Conservation (phyloP, 2,113 vertebrate genomes). For the Ophthalmolycus amberensis region DNA sequence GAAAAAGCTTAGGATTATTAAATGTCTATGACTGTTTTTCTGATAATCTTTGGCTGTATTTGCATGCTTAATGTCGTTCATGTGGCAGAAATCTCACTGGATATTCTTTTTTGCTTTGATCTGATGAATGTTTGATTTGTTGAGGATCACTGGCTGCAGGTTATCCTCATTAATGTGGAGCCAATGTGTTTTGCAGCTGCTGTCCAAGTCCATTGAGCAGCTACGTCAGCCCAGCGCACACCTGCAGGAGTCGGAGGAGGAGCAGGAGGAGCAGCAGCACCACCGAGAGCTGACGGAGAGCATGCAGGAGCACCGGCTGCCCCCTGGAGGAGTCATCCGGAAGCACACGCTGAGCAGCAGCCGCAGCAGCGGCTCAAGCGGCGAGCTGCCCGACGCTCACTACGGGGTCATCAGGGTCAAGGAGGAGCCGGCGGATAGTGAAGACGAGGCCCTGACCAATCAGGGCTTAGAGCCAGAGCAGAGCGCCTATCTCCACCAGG, state of each 20-base stretch:
- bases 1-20: not conserved
- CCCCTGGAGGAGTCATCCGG: constrained; percentile 85
- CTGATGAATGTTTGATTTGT: constrained; percentile 26
- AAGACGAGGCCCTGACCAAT: constrained; percentile 90
- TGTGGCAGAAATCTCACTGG: not conserved
- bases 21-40: not conserved
- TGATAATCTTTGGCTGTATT: not conserved
- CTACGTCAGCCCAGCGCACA: constrained; percentile 92
- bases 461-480: constrained; percentile 90
- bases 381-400: constrained; percentile 84
- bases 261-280: constrained; percentile 88
- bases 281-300: constrained; percentile 77
- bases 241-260: constrained; percentile 95
- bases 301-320: constrained; percentile 91
- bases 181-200: constrained; percentile 86
- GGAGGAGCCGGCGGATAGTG: constrained; percentile 93
- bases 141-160: constrained; percentile 13
- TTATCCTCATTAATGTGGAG: constrained; percentile 43
- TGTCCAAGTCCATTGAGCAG: constrained; percentile 98
- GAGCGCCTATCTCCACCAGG: constrained; percentile 95
- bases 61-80: not conserved
- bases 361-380: constrained; percentile 77
- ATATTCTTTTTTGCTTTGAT: not conserved
- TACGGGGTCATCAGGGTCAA: constrained; percentile 93
- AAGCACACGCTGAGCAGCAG: constrained; percentile 88